Conservation (phyloP, 2,797 vertebrate genomes). For the Sibirionetta formosa region DNA sequence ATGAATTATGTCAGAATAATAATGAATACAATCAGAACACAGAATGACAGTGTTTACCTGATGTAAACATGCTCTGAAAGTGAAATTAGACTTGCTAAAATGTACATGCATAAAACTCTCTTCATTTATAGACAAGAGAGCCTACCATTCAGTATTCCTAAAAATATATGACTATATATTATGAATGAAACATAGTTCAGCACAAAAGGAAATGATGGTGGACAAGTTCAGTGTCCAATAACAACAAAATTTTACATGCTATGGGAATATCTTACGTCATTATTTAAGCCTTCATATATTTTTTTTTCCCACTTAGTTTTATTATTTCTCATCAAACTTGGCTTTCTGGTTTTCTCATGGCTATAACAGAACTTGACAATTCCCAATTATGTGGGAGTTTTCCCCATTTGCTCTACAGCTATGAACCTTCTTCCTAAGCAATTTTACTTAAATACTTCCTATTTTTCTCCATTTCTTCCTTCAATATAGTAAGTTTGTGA, state of each 20-base stretch:
- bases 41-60: constrained; percentile 11
- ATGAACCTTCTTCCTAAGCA: not conserved
- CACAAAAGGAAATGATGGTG: not conserved
- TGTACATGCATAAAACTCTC: not conserved
- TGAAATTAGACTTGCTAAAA: constrained; percentile 37
- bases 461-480: not conserved
- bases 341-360: not conserved
- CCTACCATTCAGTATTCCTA: not conserved
- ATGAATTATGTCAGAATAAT: constrained; percentile 24
- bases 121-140: not conserved
- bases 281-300: not conserved
- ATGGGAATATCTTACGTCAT: not conserved
- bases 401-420: not conserved
- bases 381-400: not conserved
- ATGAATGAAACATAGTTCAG: not conserved
- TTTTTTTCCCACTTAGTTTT: not conserved
- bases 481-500: not conserved
- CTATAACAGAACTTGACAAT: not conserved
- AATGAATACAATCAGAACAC: constrained; percentile 28
- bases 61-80: not conserved
- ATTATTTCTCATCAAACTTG: not conserved
- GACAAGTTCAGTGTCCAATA: not conserved
- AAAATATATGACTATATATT: not conserved
- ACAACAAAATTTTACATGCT: not conserved
- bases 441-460: not conserved